Evolutionary conservation across 2,797 vertebrate genomes (phyloP), one percentile per base, ranked within the genome.

Genomic region (Rhynchonycteris naso): DNA sequence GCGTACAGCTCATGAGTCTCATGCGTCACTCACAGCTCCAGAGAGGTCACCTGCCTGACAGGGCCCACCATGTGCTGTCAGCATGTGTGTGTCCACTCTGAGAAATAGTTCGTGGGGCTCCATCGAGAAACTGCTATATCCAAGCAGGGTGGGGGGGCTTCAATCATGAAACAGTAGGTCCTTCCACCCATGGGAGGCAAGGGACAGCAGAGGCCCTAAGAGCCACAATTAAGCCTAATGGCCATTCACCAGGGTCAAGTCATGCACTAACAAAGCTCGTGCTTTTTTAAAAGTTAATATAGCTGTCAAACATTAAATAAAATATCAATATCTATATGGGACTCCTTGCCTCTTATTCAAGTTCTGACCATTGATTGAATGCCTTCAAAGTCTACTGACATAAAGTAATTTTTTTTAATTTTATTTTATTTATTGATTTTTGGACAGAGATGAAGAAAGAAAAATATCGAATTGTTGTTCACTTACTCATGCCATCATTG

Each of bases 1-100:
- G 16, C 14, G 0, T 0, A 0, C 1, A 22, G 52, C 28, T 24
- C 3, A 0, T 2, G 21, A n/a, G n/a, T 5, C 38, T 10, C n/a
- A 7, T 0, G 2, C n/a, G 16, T 54, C 13, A 33, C 16, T 28
- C 63, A 19, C 22, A 54, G 47, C 35, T 66, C 47, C 16, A 1
- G 33, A 75, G 75, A 76, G 76, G 68, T 56, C 15, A 24, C 7
- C 33, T 50, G 66, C 58, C 21, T 43, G 54, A 13, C 35, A 35
- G 43, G 63, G 11, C 24, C 50, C 59, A 4, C 18, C 26, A 0
- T 9, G 1, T 1, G 52, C n/a, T 3, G 35, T 7, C 43, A 3
- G 30, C 52, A 54, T 0, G 1, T 1, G 2, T 5, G 59, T 30
- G n/a, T 24, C 43, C 83, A 71, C 47, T 30, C 26, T 22, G 28